These are phyloP conservation scores for Scomber japonicus DNA, from an alignment of 2,113 vertebrate species.

Conservation along the genomic window DNA sequence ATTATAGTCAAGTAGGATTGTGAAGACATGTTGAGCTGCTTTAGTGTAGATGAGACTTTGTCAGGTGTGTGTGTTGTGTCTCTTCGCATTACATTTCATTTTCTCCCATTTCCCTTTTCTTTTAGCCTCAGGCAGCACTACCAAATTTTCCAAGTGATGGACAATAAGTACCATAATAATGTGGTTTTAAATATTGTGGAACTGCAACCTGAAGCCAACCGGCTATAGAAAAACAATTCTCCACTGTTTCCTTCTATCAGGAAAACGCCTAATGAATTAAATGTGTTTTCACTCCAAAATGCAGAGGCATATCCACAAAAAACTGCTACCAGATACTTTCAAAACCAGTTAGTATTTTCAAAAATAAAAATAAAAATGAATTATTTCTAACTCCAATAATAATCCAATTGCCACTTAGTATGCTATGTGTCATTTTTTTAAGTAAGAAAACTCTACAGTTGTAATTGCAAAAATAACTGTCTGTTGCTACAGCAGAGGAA, in stretches of 20 bases:
- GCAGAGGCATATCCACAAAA: slow-evolving; percentile 2
- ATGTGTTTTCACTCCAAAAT: slow-evolving; percentile 25
- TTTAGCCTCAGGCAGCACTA: slow-evolving; percentile 31
- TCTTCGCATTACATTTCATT: slow-evolving; percentile 24
- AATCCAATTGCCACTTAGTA: slow-evolving; percentile 5
- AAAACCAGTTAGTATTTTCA: background rate
- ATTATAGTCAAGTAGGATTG: slow-evolving; percentile 10
- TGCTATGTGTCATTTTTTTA: background rate
- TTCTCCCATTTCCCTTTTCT: slow-evolving; percentile 43
- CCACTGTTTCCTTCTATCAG: slow-evolving; percentile 30
- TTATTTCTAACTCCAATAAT: background rate
- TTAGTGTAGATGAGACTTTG: background rate
- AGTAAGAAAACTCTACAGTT: background rate
- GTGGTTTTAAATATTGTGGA: slow-evolving; percentile 55
- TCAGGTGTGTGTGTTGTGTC: background rate
- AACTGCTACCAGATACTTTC: slow-evolving; percentile 3
- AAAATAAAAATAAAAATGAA: background rate
- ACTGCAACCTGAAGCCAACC: slow-evolving; percentile 52
- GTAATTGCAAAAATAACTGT: background rate
- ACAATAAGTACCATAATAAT: slow-evolving; percentile 54
- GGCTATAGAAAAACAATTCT: slow-evolving; percentile 31
- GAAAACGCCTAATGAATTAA: slow-evolving; percentile 28
- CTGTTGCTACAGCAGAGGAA: background rate
- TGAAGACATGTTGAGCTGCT: slow-evolving; percentile 15
- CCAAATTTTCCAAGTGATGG: slow-evolving; percentile 48